These are phyloP conservation scores for Scalopus aquaticus DNA, from an alignment of 2,113 vertebrate species.

Conservation along the genomic window DNA sequence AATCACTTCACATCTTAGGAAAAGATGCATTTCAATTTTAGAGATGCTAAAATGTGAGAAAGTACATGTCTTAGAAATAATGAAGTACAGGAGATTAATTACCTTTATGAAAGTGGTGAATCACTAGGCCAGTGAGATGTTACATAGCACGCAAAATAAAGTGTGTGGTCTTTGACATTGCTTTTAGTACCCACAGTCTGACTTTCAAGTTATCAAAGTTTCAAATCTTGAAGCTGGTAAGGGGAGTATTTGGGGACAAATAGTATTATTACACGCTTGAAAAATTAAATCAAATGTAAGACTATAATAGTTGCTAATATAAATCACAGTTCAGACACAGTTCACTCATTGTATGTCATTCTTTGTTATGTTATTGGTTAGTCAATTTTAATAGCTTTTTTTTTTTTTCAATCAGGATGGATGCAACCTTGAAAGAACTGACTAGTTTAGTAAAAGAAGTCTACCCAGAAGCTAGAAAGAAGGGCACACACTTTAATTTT, in stretches of 20 bases:
- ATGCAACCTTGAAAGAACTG: background rate
- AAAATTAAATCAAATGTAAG: background rate
- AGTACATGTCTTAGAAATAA: background rate
- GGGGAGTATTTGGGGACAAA: background rate
- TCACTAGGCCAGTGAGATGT: background rate
- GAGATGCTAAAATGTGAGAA: background rate
- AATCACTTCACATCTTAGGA: background rate
- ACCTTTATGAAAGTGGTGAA: background rate
- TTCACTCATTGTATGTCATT: background rate
- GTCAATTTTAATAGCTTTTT: background rate
- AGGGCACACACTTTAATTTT: background rate
- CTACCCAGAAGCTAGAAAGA: background rate
- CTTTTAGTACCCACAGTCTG: background rate
- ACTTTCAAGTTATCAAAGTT: conserved; percentile 7
- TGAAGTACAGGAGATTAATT: background rate
- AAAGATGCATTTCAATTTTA: background rate
- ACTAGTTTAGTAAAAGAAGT: background rate
- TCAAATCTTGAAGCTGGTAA: background rate
- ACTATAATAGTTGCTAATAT: background rate
- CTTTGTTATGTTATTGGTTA: conserved; percentile 32
- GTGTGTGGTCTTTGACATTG: background rate
- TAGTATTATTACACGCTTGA: background rate
- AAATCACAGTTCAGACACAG: background rate
- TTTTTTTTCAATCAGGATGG: conserved; percentile 89
- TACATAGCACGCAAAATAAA: background rate